phyloP scores from a whole-genome alignment of 1,140 invertebrate genomes.

The Neodiprion lecontei region DNA sequence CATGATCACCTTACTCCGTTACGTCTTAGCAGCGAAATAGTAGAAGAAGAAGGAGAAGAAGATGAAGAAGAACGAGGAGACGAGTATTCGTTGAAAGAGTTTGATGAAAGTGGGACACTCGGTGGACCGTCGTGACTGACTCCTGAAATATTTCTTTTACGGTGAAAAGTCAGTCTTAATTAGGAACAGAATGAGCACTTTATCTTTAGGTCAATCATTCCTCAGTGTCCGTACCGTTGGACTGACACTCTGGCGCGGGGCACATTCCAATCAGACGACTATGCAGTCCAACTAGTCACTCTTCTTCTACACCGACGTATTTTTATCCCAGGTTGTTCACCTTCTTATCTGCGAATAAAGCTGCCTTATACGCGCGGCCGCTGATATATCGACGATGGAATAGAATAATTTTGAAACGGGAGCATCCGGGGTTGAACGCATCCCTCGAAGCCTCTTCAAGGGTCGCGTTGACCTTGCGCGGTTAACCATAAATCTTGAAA shows the following conservation, averaged over 20 bases:
- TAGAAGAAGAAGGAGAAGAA: too few species aligned
- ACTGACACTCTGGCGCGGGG: conserved; percentile 47
- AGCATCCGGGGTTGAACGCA: neutral
- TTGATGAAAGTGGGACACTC: conserved; percentile 43
- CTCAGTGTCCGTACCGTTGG: conserved; percentile 27
- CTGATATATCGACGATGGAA: neutral
- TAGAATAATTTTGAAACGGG: neutral
- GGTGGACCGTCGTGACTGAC: conserved; percentile 23
- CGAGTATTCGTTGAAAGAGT: neutral
- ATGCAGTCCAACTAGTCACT: conserved; percentile 41
- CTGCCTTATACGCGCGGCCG: neutral
- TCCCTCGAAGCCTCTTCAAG: neutral
- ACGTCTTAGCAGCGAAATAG: too few species aligned
- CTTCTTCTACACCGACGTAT: conserved; percentile 43
- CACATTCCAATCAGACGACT: conserved; percentile 54
- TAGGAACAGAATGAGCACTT: conserved; percentile 49
- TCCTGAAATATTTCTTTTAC: conserved; percentile 31
- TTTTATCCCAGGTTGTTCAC: conserved; percentile 62
- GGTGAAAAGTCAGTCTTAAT: conserved; percentile 54
- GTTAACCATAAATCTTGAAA: neutral
- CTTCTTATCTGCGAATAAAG: conserved; percentile 48
- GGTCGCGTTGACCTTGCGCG: neutral
- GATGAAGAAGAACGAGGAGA: too few species aligned
- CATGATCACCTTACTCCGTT: too few species aligned
- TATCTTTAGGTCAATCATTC: conserved; percentile 58